A percentile compares a stretch with the other conserved stretches of the same genome.
These are phyloP conservation scores for Cheumatopsyche charites DNA, from an alignment of 1,140 invertebrate species.

Conservation along the genomic window DNA sequence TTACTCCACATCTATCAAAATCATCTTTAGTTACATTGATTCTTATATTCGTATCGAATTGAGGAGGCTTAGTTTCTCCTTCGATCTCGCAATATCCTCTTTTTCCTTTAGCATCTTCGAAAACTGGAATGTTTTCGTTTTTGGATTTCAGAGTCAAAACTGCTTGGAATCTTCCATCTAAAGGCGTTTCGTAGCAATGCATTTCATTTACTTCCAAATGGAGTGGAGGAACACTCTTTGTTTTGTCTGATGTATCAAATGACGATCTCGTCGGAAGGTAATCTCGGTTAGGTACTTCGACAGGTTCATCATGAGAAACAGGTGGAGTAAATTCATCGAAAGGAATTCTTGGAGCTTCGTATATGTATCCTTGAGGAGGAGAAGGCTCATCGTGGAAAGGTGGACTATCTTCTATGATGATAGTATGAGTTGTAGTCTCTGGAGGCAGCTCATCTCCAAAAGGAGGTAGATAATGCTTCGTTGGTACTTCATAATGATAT, in stretches of 20 bases:
- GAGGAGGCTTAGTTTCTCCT: conserved; percentile 37
- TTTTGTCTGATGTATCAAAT: neutral
- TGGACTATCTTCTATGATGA: conserved; percentile 3
- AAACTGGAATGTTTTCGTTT: conserved; percentile 43
- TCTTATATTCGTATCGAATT: conserved; percentile 37
- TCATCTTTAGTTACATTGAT: conserved; percentile 43
- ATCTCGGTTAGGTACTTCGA: neutral
- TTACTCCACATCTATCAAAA: conserved; percentile 41
- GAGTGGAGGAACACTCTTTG: conserved; percentile 28
- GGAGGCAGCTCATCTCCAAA: conserved; percentile 33
- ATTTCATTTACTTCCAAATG: conserved; percentile 46
- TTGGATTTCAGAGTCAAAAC: conserved; percentile 43
- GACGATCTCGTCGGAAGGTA: neutral
- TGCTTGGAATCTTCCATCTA: conserved; percentile 45
- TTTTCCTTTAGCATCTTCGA: conserved; percentile 30
- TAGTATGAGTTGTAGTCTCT: conserved; percentile 17
- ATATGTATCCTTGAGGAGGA: conserved; percentile 37
- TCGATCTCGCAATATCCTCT: conserved; percentile 32
- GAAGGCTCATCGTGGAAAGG: conserved; percentile 41
- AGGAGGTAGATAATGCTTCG: conserved; percentile 36
- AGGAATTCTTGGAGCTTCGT: conserved; percentile 36
- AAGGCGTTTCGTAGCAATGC: conserved; percentile 43
- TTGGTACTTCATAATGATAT: conserved; percentile 41
- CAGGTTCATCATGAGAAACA: conserved; percentile 28
- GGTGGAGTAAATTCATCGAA: conserved; percentile 42